phyloP scores from a whole-genome alignment of 1,140 invertebrate species.

The Agraylea sexmaculata region DNA sequence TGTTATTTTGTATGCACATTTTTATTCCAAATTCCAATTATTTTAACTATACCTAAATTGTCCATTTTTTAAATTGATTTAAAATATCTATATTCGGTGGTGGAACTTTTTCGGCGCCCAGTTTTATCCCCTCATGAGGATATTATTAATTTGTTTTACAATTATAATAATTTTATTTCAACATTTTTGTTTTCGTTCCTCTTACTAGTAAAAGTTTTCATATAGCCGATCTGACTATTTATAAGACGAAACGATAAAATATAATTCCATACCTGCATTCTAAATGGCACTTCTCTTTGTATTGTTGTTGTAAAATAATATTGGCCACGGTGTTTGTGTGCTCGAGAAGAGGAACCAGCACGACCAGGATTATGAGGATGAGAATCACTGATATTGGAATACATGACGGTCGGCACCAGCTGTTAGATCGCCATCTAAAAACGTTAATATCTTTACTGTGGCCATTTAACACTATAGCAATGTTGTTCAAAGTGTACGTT shows the following conservation, averaged over 20 bases:
- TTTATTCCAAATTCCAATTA: too few species aligned
- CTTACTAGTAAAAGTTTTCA: too few species aligned
- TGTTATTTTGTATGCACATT: too few species aligned
- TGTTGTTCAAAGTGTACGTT: neutral
- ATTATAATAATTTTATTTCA: too few species aligned
- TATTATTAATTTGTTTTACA: too few species aligned
- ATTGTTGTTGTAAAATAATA: conserved; percentile 15
- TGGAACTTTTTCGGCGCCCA: too few species aligned
- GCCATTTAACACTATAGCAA: neutral
- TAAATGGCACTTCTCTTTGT: conserved; percentile 36
- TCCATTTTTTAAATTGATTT: too few species aligned
- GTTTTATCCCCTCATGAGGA: too few species aligned
- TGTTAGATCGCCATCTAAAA: conserved; percentile 34
- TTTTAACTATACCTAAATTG: too few species aligned
- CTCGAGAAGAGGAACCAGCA: conserved; percentile 62
- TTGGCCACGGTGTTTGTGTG: conserved; percentile 30
- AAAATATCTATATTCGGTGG: too few species aligned
- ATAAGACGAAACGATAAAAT: too few species aligned
- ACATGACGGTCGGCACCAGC: conserved; percentile 61
- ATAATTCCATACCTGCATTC: conserved; percentile 39
- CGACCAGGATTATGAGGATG: conserved; percentile 61
- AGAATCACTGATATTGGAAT: conserved; percentile 69
- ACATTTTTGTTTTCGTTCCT: too few species aligned
- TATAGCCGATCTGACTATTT: neutral
- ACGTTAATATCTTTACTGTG: neutral